Base-by-base conservation (phyloP, 2,888 invertebrate genomes). In the Cephus runcator region DNA sequence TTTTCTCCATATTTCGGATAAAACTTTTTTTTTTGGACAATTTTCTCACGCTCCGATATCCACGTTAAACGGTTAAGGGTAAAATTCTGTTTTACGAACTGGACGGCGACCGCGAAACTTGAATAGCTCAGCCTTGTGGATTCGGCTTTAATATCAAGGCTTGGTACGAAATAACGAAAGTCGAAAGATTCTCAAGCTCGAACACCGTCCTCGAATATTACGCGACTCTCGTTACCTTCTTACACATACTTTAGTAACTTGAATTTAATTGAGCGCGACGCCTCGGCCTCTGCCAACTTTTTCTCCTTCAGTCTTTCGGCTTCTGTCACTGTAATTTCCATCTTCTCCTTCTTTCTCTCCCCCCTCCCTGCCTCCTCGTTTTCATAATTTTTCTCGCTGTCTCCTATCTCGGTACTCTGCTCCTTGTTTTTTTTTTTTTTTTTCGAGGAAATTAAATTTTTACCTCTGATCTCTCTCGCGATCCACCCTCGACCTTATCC, bases 181-280 rank as follows among this genome's bases (percentile, higher is more conserved):
- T 56, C 23, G 2, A 56, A 1, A 23, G 56, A 23, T 9, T 56
- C 56, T 23, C 15, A 23, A 56, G 56, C 6, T 23, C 56, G 23
- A 1, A 9, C 23, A 2, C 2, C 23, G 9, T 23, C 9, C 33
- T 77, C 73, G 36, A 40, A 74, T 74, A 80, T 81, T 77, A 78
- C 69, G 68, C 78, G 75, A 34, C 76, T 78, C 79, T 78, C 79
- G 80, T 81, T 81, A 79, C 33, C 68, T 69, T 73, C 75, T 75
- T 75, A 75, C 36, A 74, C 76, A 34, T 76, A 79, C 78, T 79
- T 80, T 77, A 76, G 79, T 80, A 76, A 80, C 75, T 79, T 77
- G 68, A 75, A 79, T 77, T 73, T 75, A 75, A 80, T 75, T 56
- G 33, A 35, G n/a, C 69, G 31, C 34, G 69, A 23, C 56, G 69